phyloP scores from a whole-genome alignment of 1,140 invertebrate species.

The Batillaria attramentaria region DNA sequence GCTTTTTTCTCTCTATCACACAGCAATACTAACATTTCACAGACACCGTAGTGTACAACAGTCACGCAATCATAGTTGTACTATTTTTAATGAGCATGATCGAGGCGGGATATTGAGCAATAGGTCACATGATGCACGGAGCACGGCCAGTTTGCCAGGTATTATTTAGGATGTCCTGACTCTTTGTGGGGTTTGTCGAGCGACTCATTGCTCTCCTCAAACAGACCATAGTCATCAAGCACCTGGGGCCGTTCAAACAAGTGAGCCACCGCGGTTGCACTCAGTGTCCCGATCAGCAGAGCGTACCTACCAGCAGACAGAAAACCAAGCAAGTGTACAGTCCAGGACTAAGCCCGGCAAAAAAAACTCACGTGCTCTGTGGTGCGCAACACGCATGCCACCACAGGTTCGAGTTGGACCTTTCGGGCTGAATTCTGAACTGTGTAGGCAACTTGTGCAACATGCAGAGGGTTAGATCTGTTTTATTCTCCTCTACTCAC shows the following conservation, averaged over 20 bases:
- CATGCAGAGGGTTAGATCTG: no score
- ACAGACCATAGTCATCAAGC: background rate
- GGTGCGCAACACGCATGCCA: background rate
- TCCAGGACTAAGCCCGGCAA: no score
- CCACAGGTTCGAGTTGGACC: background rate
- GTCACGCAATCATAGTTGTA: no score
- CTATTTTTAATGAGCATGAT: background rate
- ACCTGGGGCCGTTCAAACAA: background rate
- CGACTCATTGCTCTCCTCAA: background rate
- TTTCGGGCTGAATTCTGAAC: background rate
- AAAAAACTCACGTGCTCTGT: background rate
- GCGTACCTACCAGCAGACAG: no score
- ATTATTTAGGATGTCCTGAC: no score
- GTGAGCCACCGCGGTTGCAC: constrained; percentile 1
- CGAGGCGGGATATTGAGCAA: no score
- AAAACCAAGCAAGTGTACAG: no score
- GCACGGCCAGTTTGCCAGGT: no score
- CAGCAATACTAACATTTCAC: no score
- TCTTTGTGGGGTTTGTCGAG: background rate
- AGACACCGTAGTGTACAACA: no score
- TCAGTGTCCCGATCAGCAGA: background rate
- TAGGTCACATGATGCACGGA: no score
- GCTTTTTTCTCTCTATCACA: background rate
- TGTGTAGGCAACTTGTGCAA: background rate
- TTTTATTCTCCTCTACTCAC: no score